Evolutionary conservation across 2,113 vertebrate species (phyloP), one percentile per base, ranked within the genome.

Genomic region (Barbus barbus): DNA sequence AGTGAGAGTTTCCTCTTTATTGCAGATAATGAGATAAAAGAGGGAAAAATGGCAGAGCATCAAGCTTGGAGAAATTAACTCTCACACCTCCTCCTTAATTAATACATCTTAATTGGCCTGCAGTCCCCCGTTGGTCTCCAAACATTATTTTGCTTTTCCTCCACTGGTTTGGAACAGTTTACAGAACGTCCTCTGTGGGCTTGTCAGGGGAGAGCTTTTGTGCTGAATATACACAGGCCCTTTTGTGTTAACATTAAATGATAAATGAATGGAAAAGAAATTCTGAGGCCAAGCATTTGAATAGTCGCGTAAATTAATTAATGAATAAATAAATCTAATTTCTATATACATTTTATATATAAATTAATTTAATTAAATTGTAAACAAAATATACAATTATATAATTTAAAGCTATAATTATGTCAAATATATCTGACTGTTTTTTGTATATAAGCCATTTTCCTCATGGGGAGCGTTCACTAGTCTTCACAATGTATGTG

Each of bases 41-140:
- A 36, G 36, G 74, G 65, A 53, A 78, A 74, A 74, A 46, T 14
- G 36, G 28, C 83, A 12, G 24, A 60, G n/a, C 78, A 79, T 76
- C 81, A 77, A 80, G 83, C 81, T 82, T 76, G 8, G 24, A 87
- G 83, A 67, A 81, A 53, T 74, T 69, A 63, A 61, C 14, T 31
- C 84, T 85, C 63, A 53, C 33, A 38, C 16, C 38, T 56, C 14
- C 84, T 74, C 87, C 84, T 87, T 93, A 92, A 93, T 94, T 93
- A 93, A 92, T 92, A 91, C 90, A 87, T 90, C 90, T 91, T 93
- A 94, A 94, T 94, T 93, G 91, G 90, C 89, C 89, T 92, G 92
- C 88, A 88, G 91, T 90, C 90, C 38, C 3, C 72, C 83, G 78
- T 90, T 65, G 86, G 88, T 89, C 90, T 90, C 86, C 87, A 84